Evolutionary conservation across 1,140 invertebrate genomes (phyloP).

Genomic region (Neodiprion virginianus): DNA sequence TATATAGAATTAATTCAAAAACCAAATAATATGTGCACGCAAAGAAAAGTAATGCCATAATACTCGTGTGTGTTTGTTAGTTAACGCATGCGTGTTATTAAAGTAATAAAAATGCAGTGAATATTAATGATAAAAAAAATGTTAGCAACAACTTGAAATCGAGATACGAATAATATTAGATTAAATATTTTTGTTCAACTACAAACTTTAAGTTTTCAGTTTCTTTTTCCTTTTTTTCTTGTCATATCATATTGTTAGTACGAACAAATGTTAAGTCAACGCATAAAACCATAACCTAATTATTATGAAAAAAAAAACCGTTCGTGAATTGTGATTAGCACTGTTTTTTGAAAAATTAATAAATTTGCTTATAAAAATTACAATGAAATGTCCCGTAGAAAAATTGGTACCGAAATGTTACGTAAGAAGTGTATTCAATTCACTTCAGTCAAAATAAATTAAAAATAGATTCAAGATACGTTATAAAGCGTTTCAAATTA

Average conservation of each 20-base stretch:
- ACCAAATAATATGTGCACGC: too few relatives aligned
- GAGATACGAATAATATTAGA: background rate
- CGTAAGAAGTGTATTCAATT: background rate
- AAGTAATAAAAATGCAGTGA: background rate
- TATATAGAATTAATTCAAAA: too few relatives aligned
- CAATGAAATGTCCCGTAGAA: too few relatives aligned
- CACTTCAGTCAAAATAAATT: background rate
- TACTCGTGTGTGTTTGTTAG: background rate
- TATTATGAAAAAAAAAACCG: background rate
- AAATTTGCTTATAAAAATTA: too few relatives aligned
- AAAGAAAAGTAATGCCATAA: background rate
- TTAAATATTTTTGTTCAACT: background rate
- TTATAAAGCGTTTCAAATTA: background rate
- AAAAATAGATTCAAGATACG: background rate
- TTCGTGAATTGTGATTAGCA: background rate
- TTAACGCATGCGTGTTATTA: constrained; percentile 1
- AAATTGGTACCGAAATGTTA: too few relatives aligned
- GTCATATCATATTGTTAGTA: background rate
- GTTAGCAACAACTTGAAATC: background rate
- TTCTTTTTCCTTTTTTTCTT: background rate
- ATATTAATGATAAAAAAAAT: background rate
- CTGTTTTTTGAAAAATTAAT: background rate
- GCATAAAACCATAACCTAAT: background rate
- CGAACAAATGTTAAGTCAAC: background rate
- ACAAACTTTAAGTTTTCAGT: background rate